Percentiles rank a stretch among this genome's conserved stretches.
phyloP scores from a whole-genome alignment of 2,113 vertebrate species.

The Emydocephalus ijimae region DNA sequence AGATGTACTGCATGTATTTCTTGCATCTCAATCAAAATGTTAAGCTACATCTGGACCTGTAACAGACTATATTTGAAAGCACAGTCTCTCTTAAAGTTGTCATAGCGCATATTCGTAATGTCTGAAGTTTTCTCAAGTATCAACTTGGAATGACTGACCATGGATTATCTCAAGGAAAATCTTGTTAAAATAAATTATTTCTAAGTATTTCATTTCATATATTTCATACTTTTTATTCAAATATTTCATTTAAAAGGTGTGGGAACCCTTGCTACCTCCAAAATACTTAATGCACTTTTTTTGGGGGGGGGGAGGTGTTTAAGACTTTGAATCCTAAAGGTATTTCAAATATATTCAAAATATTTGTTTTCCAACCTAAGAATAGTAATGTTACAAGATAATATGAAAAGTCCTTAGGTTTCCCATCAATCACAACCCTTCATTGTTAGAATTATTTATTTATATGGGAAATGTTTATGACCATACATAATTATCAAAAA shows the following conservation, averaged over 20 bases:
- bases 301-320: background rate
- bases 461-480: background rate
- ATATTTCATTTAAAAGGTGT: background rate
- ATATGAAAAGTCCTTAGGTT: background rate
- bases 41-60: background rate
- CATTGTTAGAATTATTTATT: background rate
- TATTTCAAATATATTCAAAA: background rate
- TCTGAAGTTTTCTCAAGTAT: background rate
- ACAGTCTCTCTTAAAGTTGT: background rate
- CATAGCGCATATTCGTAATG: background rate
- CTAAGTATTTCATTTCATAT: background rate
- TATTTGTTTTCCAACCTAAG: background rate
- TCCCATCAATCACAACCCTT: background rate
- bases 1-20: background rate
- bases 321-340: background rate
- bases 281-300: background rate
- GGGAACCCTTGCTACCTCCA: background rate
- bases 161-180: background rate
- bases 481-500: background rate
- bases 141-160: background rate
- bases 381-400: background rate
- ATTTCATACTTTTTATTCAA: background rate
- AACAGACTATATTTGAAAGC: background rate
- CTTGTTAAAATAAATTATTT: background rate
- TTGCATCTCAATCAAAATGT: background rate